Evolutionary conservation across 2,888 invertebrate genomes (phyloP).

Genomic region (Callosobruchus maculatus): DNA sequence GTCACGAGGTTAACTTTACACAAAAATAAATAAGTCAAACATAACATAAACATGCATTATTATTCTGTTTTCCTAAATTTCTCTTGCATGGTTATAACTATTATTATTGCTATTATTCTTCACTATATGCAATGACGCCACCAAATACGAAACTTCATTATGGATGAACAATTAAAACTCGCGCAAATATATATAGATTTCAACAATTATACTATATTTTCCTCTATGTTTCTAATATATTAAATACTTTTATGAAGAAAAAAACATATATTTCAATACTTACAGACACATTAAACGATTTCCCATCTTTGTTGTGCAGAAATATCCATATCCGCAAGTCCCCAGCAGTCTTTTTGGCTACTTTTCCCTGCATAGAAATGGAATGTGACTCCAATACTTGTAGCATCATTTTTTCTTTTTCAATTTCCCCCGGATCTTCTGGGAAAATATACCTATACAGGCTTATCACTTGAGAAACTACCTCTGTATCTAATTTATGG

Average conservation of each 20-base stretch:
- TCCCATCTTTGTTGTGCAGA: conserved; percentile 61
- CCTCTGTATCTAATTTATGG: conserved; percentile 62
- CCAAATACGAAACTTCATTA: no score
- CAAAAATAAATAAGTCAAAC: no score
- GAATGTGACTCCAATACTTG: conserved; percentile 67
- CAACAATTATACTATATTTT: no score
- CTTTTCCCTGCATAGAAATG: conserved; percentile 55
- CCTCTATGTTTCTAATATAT: no score
- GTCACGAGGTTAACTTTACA: no score
- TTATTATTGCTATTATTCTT: no score
- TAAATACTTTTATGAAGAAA: no score
- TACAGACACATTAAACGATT: conserved; percentile 60
- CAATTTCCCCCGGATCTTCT: conserved; percentile 69
- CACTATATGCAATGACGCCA: no score
- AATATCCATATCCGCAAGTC: conserved; percentile 80
- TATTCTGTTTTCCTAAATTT: no score
- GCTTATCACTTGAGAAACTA: conserved; percentile 73
- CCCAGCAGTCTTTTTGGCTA: conserved; percentile 64
- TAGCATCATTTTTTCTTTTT: conserved; percentile 72
- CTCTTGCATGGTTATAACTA: neutral
- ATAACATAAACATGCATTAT: no score
- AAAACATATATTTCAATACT: conserved; percentile 28
- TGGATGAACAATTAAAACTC: no score
- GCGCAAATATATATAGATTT: no score
- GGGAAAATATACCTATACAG: conserved; percentile 77